Percentiles rank a stretch among this genome's conserved stretches.
Conservation (phyloP, 2,113 vertebrate genomes). For the Channa argus region DNA sequence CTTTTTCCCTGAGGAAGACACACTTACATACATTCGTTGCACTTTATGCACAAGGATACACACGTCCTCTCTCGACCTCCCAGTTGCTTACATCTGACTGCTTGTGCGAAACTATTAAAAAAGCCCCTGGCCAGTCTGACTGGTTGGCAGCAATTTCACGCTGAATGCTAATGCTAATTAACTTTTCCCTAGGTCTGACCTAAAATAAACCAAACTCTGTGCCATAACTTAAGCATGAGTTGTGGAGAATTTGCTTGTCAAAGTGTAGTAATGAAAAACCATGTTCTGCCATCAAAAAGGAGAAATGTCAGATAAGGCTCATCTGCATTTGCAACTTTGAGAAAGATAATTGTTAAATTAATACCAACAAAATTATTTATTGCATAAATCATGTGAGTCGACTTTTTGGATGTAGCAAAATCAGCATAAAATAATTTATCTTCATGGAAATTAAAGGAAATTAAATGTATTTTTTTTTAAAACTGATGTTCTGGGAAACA, state of each 20-base stretch:
- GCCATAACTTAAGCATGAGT: too few species aligned
- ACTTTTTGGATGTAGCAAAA: not conserved
- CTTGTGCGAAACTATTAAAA: too few species aligned
- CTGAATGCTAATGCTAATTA: slow-evolving; percentile 3
- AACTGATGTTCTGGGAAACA: too few species aligned
- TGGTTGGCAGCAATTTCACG: slow-evolving; percentile 5
- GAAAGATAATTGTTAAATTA: not conserved
- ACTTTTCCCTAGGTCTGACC: too few species aligned
- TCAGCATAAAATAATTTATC: not conserved
- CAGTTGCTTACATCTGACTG: too few species aligned
- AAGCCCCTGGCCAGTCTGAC: not conserved
- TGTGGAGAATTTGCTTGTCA: not conserved
- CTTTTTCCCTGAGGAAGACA: too few species aligned
- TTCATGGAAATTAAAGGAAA: not conserved
- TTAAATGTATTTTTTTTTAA: too few species aligned
- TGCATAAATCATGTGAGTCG: too few species aligned
- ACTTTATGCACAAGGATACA: too few species aligned
- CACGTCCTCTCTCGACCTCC: too few species aligned
- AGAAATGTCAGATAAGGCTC: not conserved
- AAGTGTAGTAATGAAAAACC: not conserved
- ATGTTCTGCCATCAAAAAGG: not conserved
- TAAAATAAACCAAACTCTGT: too few species aligned
- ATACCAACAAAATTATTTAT: not conserved
- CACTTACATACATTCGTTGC: too few species aligned
- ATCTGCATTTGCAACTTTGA: not conserved